Percentiles rank a stretch among this genome's conserved stretches.
Conservation (phyloP, 2,797 vertebrate genomes). For the Pangasius krempfi region DNA sequence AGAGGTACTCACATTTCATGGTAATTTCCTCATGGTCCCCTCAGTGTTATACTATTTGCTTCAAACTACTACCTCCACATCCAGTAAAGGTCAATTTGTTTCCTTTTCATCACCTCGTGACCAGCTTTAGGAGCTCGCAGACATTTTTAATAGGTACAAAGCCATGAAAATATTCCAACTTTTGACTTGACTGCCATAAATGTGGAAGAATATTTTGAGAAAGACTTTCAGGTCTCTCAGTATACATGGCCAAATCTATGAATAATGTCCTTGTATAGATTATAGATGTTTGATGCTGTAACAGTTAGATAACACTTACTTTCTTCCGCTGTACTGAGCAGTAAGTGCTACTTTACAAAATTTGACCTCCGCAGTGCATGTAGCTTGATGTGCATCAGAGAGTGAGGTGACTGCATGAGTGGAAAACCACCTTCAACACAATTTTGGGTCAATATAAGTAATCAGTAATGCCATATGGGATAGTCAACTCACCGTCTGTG, state of each 20-base stretch:
- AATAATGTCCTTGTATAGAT: not conserved
- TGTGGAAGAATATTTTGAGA: not conserved
- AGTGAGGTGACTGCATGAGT: not conserved
- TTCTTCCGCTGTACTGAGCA: not conserved
- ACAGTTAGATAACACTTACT: too few relatives aligned
- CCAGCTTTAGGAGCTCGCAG: not conserved
- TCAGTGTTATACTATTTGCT: not conserved
- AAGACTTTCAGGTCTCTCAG: too few relatives aligned
- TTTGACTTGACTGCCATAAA: not conserved
- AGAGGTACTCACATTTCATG: not conserved
- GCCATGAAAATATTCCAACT: too few relatives aligned
- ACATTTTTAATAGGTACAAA: too few relatives aligned
- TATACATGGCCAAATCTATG: not conserved
- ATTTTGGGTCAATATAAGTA: not conserved
- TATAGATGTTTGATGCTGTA: not conserved
- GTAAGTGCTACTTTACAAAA: not conserved
- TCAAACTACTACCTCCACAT: not conserved
- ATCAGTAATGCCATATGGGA: slow-evolving; percentile 6
- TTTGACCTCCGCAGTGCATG: not conserved
- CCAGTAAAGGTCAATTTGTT: not conserved
- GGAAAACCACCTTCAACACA: not conserved
- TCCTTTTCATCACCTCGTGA: not conserved
- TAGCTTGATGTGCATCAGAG: not conserved
- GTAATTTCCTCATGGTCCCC: not conserved
- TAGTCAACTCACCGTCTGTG: not conserved